Conservation (phyloP, 2,888 invertebrate species). For the Leistus spinibarbis region DNA sequence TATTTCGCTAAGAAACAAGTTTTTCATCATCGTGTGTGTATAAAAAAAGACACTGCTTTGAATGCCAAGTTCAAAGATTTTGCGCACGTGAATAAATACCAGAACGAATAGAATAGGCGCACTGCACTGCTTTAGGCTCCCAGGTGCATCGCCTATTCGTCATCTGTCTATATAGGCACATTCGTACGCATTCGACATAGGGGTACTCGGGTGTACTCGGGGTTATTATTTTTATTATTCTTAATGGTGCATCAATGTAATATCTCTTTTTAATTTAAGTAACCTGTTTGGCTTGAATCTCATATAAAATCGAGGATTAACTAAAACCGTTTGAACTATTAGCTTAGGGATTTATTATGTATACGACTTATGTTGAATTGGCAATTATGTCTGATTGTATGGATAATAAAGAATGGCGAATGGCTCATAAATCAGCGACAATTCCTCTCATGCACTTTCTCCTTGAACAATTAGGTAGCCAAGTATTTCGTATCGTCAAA, state of each 20-base stretch:
- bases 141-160: conserved; percentile 7
- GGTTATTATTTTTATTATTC: no score
- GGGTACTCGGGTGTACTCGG: no score
- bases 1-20: not conserved
- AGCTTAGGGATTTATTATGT: no score
- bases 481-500: not conserved
- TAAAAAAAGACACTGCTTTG: conserved; percentile 1
- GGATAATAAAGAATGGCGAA: no score
- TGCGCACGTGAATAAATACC: conserved; percentile 6
- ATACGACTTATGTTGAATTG: no score
- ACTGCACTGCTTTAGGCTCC: not conserved
- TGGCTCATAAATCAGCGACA: not conserved
- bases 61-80: conserved; percentile 8
- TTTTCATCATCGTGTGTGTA: not conserved
- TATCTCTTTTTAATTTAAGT: no score
- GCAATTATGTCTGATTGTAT: no score
- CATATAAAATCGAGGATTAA: no score
- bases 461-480: not conserved
- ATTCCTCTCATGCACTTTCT: not conserved
- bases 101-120: not conserved
- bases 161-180: not conserved
- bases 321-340: no score
- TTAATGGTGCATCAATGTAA: no score
- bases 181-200: no score
- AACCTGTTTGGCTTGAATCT: no score